Evolutionary conservation across 2,888 invertebrate species (phyloP).

Genomic region (Lasioglossum pauxillum): DNA sequence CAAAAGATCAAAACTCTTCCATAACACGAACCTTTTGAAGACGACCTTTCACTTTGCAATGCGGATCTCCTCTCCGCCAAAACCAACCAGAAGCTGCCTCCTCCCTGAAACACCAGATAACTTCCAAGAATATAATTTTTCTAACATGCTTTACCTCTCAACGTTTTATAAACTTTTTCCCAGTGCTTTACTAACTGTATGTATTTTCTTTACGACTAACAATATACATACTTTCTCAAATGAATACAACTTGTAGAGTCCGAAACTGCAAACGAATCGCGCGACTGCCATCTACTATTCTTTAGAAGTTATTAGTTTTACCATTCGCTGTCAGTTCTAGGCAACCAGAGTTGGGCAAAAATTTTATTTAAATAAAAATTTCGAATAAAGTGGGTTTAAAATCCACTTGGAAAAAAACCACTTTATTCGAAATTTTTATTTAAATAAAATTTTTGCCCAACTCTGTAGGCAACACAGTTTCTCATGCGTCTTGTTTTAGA

Average conservation of each 20-base stretch:
- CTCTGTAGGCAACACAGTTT: background rate
- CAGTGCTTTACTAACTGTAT: conserved; percentile 18
- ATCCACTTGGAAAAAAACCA: too few relatives aligned
- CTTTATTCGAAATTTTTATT: too few relatives aligned
- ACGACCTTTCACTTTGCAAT: conserved; percentile 37
- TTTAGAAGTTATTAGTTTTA: background rate
- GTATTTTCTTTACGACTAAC: conserved; percentile 15
- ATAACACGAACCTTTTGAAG: background rate
- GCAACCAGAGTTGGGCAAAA: too few relatives aligned
- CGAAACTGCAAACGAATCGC: background rate
- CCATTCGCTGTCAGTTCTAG: conserved; percentile 17
- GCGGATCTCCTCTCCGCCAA: background rate
- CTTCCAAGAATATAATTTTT: background rate
- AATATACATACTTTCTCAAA: background rate
- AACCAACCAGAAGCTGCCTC: background rate
- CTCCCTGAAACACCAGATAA: background rate
- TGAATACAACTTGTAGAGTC: background rate
- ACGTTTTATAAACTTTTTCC: conserved; percentile 37
- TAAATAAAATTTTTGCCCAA: too few relatives aligned
- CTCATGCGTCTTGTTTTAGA: conserved; percentile 3
- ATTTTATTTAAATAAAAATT: too few relatives aligned
- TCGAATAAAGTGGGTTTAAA: too few relatives aligned
- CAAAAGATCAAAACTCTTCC: background rate
- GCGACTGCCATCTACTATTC: background rate
- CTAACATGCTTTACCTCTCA: conserved; percentile 37